Conservation (phyloP, 2,888 invertebrate species). For the Drosophila mimetica region DNA sequence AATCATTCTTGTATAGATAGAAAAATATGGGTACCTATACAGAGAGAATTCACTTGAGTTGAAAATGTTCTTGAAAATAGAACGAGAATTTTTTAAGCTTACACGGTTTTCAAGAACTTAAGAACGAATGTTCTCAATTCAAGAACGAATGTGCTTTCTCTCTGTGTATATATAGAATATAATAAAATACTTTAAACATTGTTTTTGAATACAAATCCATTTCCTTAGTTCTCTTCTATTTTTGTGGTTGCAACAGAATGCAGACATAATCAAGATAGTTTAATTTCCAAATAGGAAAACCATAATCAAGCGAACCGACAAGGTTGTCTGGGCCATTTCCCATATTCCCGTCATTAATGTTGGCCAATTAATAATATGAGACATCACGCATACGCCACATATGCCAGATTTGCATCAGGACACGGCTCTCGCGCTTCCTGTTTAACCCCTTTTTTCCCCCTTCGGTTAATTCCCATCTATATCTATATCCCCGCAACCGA, state of each 20-base stretch:
- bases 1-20: too few species aligned
- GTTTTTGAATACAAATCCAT: too few species aligned
- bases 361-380: constrained; percentile 34
- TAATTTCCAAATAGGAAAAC: background rate
- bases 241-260: background rate
- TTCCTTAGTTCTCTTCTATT: background rate
- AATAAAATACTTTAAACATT: too few species aligned
- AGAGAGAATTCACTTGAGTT: too few species aligned
- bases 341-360: constrained; percentile 1
- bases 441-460: background rate
- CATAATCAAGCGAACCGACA: constrained; percentile 9
- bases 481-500: too few species aligned
- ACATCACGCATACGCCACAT: constrained; percentile 62
- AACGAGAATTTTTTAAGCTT: too few species aligned
- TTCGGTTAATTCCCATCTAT: background rate
- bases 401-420: constrained; percentile 33
- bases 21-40: too few species aligned
- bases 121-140: too few species aligned
- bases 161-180: too few species aligned
- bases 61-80: too few species aligned
- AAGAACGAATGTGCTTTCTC: too few species aligned
- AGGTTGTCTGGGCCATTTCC: constrained; percentile 60
- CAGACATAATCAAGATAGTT: constrained; percentile 1
- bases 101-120: too few species aligned
- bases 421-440: background rate